Evolutionary conservation across 2,797 vertebrate genomes (phyloP).

Genomic region (Potorous gilbertii): DNA sequence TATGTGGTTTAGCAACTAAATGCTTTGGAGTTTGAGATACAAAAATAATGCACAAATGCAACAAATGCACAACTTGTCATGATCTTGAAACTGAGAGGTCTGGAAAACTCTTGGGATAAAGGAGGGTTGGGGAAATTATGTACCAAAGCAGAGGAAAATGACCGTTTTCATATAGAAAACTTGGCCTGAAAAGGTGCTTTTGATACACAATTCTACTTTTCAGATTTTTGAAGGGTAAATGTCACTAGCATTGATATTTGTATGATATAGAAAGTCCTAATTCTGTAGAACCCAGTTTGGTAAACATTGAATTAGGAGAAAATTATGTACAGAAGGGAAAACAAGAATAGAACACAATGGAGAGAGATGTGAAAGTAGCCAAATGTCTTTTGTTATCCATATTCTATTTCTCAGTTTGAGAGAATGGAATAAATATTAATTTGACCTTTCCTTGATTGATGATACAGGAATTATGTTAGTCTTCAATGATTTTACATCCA

Average conservation of each 20-base stretch:
- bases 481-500: conserved; percentile 3
- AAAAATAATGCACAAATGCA: neutral
- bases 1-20: neutral
- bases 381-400: neutral
- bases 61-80: too few species aligned
- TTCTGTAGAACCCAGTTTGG: neutral
- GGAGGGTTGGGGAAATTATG: neutral
- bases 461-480: neutral
- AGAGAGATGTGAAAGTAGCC: neutral
- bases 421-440: neutral
- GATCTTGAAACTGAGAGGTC: neutral
- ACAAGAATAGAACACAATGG: neutral
- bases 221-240: neutral
- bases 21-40: neutral
- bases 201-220: neutral
- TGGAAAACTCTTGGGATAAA: neutral
- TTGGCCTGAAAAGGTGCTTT: neutral
- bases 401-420: neutral
- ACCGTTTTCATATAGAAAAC: neutral
- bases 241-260: neutral
- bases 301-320: neutral
- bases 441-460: neutral
- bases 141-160: neutral
- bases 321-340: neutral
- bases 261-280: neutral